A percentile compares a stretch with the other conserved stretches of the same genome.
Evolutionary conservation across 2,113 vertebrate genomes (phyloP).

Genomic region (Pagrus major): DNA sequence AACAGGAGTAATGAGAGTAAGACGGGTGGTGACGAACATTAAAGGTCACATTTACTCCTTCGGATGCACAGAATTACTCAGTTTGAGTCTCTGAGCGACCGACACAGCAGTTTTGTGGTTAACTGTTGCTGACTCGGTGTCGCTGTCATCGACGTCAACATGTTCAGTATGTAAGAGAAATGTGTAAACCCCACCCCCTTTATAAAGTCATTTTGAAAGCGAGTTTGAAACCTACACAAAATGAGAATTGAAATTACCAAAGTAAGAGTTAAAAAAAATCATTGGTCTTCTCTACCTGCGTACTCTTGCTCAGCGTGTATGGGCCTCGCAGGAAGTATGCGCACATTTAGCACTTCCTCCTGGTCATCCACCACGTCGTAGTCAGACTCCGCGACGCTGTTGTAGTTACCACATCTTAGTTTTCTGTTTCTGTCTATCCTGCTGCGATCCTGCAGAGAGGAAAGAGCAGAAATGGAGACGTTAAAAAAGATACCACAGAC

Average conservation of each 20-base stretch:
- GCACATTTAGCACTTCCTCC: conserved; percentile 29
- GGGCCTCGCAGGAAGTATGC: conserved; percentile 67
- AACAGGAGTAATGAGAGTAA: background rate
- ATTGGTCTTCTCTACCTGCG: conserved; percentile 73
- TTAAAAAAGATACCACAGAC: background rate
- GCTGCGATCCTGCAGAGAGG: conserved; percentile 65
- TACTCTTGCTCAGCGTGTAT: conserved; percentile 61
- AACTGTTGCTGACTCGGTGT: background rate
- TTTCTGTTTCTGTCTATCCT: conserved; percentile 36
- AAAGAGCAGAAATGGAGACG: background rate
- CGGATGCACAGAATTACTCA: background rate
- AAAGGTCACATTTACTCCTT: conserved; percentile 32
- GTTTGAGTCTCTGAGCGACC: background rate
- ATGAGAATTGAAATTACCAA: background rate
- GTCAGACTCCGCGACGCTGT: conserved; percentile 15
- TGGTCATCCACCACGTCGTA: conserved; percentile 73
- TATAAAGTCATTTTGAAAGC: no score
- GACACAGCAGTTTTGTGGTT: background rate
- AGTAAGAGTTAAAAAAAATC: no score
- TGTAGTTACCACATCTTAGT: conserved; percentile 5
- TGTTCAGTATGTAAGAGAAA: no score
- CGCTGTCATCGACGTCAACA: no score
- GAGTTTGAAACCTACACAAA: no score
- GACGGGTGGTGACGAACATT: background rate
- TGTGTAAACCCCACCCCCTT: no score